Conservation (phyloP, 2,113 vertebrate genomes). For the Notarius quadriscutis region DNA sequence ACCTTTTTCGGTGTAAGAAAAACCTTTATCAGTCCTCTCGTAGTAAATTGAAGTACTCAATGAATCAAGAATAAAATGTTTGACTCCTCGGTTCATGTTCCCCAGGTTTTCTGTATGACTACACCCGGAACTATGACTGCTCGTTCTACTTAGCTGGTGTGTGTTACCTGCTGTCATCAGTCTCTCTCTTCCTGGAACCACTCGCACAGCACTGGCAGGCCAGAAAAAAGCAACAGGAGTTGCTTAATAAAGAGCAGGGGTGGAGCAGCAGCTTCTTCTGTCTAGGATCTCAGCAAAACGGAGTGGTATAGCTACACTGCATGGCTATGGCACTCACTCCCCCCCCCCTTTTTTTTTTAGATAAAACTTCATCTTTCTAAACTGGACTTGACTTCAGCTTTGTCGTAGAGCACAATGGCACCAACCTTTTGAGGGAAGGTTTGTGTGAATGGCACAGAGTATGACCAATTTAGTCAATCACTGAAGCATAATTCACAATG, state of each 20-base stretch:
- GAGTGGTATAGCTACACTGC: slow-evolving; percentile 57
- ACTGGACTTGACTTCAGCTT: slow-evolving; percentile 43
- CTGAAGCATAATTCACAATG: slow-evolving; percentile 10
- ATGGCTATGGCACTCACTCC: neutral
- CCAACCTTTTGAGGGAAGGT: slow-evolving; percentile 41
- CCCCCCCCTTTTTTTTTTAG: slow-evolving; percentile 18
- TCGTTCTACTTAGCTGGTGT: slow-evolving; percentile 90
- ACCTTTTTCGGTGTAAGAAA: neutral
- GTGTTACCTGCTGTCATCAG: slow-evolving; percentile 85
- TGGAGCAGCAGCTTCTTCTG: slow-evolving; percentile 69
- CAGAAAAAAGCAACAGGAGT: slow-evolving; percentile 58
- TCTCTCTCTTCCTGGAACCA: slow-evolving; percentile 87
- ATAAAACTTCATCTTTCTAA: slow-evolving; percentile 40
- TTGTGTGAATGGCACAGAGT: slow-evolving; percentile 27
- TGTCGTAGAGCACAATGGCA: slow-evolving; percentile 35
- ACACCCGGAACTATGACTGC: slow-evolving; percentile 85
- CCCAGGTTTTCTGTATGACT: slow-evolving; percentile 89
- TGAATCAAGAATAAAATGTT: neutral
- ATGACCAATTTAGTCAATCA: slow-evolving; percentile 37
- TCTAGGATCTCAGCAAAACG: slow-evolving; percentile 63
- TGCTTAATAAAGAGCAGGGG: slow-evolving; percentile 56
- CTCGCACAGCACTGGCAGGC: slow-evolving; percentile 78
- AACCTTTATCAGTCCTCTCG: neutral
- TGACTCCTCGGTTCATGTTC: slow-evolving; percentile 37
- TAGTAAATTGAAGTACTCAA: neutral